These are phyloP conservation scores for Prochilodus magdalenae DNA, from an alignment of 2,113 vertebrate genomes.

Conservation along the genomic window DNA sequence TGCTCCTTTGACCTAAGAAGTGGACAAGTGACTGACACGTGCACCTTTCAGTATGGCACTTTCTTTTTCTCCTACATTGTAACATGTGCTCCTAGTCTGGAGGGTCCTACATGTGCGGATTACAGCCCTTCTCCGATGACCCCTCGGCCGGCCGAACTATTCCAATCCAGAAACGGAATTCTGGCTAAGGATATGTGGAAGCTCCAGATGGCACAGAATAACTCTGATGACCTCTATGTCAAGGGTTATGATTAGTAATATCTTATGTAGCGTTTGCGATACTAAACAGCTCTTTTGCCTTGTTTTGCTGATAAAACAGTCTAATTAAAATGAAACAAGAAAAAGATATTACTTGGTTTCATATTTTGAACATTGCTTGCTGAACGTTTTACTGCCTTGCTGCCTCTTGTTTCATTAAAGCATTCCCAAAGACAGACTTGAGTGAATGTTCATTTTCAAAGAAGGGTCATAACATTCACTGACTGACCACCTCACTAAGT, in stretches of 20 bases:
- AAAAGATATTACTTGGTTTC: too few relatives aligned
- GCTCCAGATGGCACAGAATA: not conserved
- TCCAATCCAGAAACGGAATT: constrained; percentile 64
- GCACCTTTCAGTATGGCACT: constrained; percentile 65
- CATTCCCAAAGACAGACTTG: too few relatives aligned
- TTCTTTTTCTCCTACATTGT: constrained; percentile 65
- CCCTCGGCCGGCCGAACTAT: constrained; percentile 49
- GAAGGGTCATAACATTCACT: too few relatives aligned
- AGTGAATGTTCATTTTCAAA: too few relatives aligned
- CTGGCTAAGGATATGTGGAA: constrained; percentile 44
- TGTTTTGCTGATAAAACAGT: constrained; percentile 44
- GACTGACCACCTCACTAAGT: too few relatives aligned
- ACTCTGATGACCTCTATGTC: not conserved
- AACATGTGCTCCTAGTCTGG: constrained; percentile 70
- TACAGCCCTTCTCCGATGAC: constrained; percentile 67
- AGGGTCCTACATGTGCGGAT: constrained; percentile 65
- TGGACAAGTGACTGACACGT: constrained; percentile 17
- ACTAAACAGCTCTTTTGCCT: not conserved
- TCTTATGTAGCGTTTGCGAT: not conserved
- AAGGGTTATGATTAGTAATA: not conserved
- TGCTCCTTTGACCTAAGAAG: constrained; percentile 57
- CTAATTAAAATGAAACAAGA: too few relatives aligned
- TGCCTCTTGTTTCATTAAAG: too few relatives aligned
- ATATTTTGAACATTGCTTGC: too few relatives aligned
- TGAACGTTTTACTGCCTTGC: too few relatives aligned